Percentiles rank a stretch among this genome's conserved stretches.
These are phyloP conservation scores for Xylota sylvarum DNA, from an alignment of 2,888 invertebrate genomes.

Conservation along the genomic window DNA sequence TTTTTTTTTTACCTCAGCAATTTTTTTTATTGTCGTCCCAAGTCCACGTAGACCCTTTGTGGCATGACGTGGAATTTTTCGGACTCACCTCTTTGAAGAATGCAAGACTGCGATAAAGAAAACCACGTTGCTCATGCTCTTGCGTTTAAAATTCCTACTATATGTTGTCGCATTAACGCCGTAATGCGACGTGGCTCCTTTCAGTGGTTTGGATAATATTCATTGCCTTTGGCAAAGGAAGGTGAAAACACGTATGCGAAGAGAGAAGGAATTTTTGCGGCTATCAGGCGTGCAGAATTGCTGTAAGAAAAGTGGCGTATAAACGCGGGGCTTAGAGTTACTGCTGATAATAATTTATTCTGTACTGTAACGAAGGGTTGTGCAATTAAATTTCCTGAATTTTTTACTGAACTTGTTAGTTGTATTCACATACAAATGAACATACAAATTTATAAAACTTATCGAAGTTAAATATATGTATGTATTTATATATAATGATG, in stretches of 20 bases:
- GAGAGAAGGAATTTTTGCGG: conserved; percentile 15
- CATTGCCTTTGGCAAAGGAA: conserved; percentile 6
- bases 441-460: too few relatives aligned
- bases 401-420: background rate
- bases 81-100: conserved; percentile 33
- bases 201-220: conserved; percentile 15
- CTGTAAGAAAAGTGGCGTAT: background rate
- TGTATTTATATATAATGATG: too few relatives aligned
- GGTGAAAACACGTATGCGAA: conserved; percentile 20
- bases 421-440: too few relatives aligned
- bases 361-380: background rate
- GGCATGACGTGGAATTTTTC: conserved; percentile 25
- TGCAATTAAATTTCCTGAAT: background rate
- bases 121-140: conserved; percentile 37
- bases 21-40: background rate
- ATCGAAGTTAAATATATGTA: too few relatives aligned
- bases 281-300: conserved; percentile 19
- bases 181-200: conserved; percentile 14
- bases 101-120: conserved; percentile 39
- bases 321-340: conserved; percentile 19
- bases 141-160: conserved; percentile 39
- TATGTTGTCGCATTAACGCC: conserved; percentile 47
- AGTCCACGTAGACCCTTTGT: conserved; percentile 31
- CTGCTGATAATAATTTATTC: conserved; percentile 19
- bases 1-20: background rate